Evolutionary conservation across 2,113 vertebrate species (phyloP), one percentile per base, ranked within the genome.

Genomic region (Podiceps cristatus): DNA sequence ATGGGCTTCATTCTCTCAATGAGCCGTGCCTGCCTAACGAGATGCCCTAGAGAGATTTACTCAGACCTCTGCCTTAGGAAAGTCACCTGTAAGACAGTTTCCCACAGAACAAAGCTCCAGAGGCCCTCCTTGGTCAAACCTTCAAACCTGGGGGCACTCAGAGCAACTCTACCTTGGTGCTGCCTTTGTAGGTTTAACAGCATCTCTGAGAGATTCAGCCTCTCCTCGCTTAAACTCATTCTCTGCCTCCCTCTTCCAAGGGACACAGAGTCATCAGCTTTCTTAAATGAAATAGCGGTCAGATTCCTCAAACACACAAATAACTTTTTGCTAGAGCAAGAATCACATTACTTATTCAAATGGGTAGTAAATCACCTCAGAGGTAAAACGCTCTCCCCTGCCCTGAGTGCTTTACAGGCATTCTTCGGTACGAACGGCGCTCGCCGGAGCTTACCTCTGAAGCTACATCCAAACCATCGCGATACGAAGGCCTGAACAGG

Each of bases 391-490:
- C 14, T 50, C 24, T 47, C 27, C 42, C n/a, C 13, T 42, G 47
- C 40, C 45, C 40, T 3, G 7, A 28, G 20, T 19, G 25, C 45
- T 40, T 49, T 44, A 11, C 23, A 22, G 45, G 9, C 29, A 8
- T 42, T 76, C 27, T 37, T 62, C 0, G 1, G 14, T 37, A 56
- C 5, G 28, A 62, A 67, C 62, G 1, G 2, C 31, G 7, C 45
- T 27, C 0, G 1, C 40, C 13, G 23, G 29, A 53, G 55, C 44
- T 58, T 45, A 27, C 5, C 0, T 15, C 58, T 28, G 45, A 66
- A 66, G 53, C 11, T 6, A 25, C 29, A 37, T 11, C 47, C 13
- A 23, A 37, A n/a, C 23, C 24, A 25, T 1, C 8, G 12, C 0
- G 2, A 42, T 11, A 15, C 29, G 53, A 47, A 58, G 20, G 14